A percentile compares a stretch with the other conserved stretches of the same genome.
Evolutionary conservation across 2,888 invertebrate genomes (phyloP).

Genomic region (Kryphioiulus occultus): DNA sequence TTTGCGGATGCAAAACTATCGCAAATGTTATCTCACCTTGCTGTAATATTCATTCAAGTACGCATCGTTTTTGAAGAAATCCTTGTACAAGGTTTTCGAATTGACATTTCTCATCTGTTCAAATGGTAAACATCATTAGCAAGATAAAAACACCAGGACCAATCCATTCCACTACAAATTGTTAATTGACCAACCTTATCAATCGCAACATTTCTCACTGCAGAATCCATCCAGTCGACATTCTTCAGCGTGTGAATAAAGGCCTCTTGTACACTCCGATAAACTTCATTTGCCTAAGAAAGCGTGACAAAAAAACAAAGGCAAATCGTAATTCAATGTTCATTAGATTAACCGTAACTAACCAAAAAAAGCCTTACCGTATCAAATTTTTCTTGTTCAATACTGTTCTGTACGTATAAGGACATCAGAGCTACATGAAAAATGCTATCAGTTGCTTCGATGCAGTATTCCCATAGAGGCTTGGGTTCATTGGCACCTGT

Average conservation of each 20-base stretch:
- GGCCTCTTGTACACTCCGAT: constrained; percentile 58
- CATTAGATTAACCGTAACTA: too few species aligned
- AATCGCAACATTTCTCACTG: constrained; percentile 58
- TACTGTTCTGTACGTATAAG: constrained; percentile 61
- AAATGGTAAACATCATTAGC: not conserved
- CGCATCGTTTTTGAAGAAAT: not conserved
- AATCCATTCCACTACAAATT: not conserved
- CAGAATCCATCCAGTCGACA: constrained; percentile 57
- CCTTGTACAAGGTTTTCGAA: constrained; percentile 17
- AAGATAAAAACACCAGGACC: not conserved
- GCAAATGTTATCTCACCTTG: not conserved
- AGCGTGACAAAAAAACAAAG: constrained; percentile 9
- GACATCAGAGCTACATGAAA: constrained; percentile 66
- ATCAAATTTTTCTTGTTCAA: constrained; percentile 55
- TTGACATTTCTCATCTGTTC: constrained; percentile 21
- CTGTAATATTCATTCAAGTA: constrained; percentile 42
- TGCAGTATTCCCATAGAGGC: constrained; percentile 67
- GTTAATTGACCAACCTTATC: constrained; percentile 62
- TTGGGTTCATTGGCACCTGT: constrained; percentile 58
- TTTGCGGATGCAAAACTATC: not conserved
- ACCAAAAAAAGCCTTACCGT: constrained; percentile 53
- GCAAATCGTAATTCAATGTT: too few species aligned
- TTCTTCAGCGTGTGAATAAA: constrained; percentile 57
- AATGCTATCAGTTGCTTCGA: constrained; percentile 64
- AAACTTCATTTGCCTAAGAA: constrained; percentile 59